Base-by-base conservation (phyloP, 2,888 invertebrate genomes). In the Drosophila acutilabella region DNA sequence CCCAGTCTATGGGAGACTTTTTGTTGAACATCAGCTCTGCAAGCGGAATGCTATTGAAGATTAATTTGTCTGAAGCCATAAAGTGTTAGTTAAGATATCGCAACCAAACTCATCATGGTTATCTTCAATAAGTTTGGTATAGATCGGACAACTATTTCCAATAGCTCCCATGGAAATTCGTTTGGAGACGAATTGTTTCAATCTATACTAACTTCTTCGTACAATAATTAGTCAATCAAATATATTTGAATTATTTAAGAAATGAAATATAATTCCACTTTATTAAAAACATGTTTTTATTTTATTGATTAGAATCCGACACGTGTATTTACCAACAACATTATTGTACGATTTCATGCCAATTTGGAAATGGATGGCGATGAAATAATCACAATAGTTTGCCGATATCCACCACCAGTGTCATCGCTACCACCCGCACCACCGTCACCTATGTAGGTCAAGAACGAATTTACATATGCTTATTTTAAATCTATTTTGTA, bases 381-480 rank as follows among this genome's bases (percentile, higher is more conserved):
- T 93, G 98, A 98, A 93, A 97, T 98, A 71, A 97, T 98, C 90
- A 98, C 98, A 50, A 97, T 98, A 80, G 97, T 98, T 13, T 98
- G 98, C 91, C 94, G 98, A 66, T 98, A 98, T 92, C 98, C 98
- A 5, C 98, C 98, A 18, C 98, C 98, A 0, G 94, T 96, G 69
- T 96, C 97, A 40, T 96, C 96, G 18, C 93, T 94, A 71, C 95
- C 95, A 45, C 94, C 94, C 33, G 93, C 93, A 16, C 86, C 94
- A 52, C 93, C 94, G 54, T 92, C 92, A 20, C 93, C 93, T 36
- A 93, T 94, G 95, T 95, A 92, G 93, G 94, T 93, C 11, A 4
- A 20, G 1, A 51, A 2, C 4, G 13, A 26, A 30, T 30, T 30
- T 30, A 30, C 8, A 30, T 6, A 1, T 7, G 30, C 30, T 30